Percentiles rank a stretch among this genome's conserved stretches.
Conservation (phyloP, 2,888 invertebrate genomes). For the Eupithecia subfuscata region DNA sequence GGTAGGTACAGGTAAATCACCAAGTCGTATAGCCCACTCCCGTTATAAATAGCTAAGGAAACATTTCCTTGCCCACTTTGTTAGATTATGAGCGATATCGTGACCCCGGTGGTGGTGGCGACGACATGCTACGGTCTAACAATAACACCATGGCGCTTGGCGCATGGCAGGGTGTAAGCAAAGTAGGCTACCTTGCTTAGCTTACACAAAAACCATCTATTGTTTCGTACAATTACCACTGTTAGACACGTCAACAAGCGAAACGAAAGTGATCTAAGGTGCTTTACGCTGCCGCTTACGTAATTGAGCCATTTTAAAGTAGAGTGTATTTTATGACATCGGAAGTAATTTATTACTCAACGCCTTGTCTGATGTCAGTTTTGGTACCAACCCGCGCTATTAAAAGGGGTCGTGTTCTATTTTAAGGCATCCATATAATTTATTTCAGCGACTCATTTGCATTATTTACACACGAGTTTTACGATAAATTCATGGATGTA, state of each 20-base stretch:
- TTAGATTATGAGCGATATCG: constrained; percentile 29
- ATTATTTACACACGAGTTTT: constrained; percentile 40
- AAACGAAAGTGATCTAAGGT: constrained; percentile 52
- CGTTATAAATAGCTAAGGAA: constrained; percentile 22
- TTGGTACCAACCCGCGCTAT: constrained; percentile 20
- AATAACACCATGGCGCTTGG: constrained; percentile 6
- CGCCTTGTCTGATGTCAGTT: constrained; percentile 11
- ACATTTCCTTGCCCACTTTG: constrained; percentile 27
- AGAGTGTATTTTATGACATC: constrained; percentile 19
- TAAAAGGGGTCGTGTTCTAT: constrained; percentile 39
- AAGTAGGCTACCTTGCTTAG: constrained; percentile 15
- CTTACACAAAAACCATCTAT: constrained; percentile 42
- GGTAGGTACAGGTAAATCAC: background rate
- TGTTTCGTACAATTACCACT: constrained; percentile 43
- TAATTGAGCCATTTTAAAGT: constrained; percentile 43
- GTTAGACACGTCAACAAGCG: constrained; percentile 37
- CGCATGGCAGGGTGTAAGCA: background rate
- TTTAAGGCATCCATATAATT: constrained; percentile 36
- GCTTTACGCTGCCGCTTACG: constrained; percentile 43
- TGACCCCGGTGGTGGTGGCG: constrained; percentile 19
- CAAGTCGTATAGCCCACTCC: background rate
- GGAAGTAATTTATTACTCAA: constrained; percentile 30
- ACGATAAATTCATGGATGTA: constrained; percentile 44
- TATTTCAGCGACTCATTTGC: constrained; percentile 43
- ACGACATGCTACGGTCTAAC: constrained; percentile 18